These are phyloP conservation scores for Microcebus lehilahytsara DNA, from an alignment of 2,113 vertebrate genomes.

Conservation along the genomic window DNA sequence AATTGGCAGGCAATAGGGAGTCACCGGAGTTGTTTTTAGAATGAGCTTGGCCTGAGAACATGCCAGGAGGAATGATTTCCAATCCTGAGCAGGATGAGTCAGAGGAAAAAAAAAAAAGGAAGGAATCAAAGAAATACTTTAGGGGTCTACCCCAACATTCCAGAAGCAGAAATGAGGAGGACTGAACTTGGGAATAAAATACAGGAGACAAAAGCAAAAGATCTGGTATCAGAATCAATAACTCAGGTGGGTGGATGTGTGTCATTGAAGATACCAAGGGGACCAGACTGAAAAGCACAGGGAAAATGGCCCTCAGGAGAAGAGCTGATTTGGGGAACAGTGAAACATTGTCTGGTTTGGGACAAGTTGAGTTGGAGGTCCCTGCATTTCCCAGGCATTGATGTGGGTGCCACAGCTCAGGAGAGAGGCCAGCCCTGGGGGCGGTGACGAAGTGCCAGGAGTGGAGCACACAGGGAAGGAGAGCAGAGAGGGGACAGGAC, in stretches of 20 bases:
- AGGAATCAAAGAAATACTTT: neutral
- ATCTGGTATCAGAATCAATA: neutral
- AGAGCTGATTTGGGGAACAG: neutral
- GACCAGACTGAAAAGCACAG: neutral
- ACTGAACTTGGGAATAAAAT: neutral
- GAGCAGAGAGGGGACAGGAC: neutral
- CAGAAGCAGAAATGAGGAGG: neutral
- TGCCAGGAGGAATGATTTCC: neutral
- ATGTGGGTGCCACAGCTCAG: neutral
- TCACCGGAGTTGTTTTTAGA: neutral
- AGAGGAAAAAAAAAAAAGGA: neutral
- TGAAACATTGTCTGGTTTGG: neutral
- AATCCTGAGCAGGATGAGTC: neutral
- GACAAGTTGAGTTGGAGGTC: neutral
- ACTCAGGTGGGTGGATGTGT: fast-evolving
- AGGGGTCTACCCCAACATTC: neutral
- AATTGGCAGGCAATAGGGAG: neutral
- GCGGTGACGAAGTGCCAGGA: neutral
- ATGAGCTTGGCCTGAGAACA: neutral
- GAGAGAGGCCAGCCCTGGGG: neutral
- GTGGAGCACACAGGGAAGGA: neutral
- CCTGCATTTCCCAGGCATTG: neutral
- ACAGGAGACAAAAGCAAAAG: neutral
- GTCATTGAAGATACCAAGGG: neutral
- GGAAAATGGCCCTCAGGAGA: neutral